Conservation (phyloP, 2,797 vertebrate species). For the Discoglossus pictus region DNA sequence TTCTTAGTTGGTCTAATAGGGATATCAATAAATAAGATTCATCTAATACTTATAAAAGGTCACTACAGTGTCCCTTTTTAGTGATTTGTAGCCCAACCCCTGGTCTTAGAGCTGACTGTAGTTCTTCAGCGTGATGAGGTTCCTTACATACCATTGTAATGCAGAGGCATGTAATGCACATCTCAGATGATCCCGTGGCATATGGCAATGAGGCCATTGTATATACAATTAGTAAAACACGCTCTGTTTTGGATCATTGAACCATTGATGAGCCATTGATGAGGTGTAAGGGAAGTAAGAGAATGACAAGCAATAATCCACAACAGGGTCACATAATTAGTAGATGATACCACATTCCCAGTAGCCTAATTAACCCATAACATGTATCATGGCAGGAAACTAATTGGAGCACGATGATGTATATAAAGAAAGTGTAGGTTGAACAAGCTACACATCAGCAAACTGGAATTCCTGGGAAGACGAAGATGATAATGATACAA, state of each 20-base stretch:
- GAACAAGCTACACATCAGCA: neutral
- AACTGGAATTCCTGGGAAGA: conserved; percentile 6
- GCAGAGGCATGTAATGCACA: conserved; percentile 4
- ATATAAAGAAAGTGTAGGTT: neutral
- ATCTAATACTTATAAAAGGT: too few relatives aligned
- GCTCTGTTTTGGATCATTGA: conserved; percentile 22
- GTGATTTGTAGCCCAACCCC: too few relatives aligned
- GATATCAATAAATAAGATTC: too few relatives aligned
- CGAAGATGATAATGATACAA: conserved; percentile 1
- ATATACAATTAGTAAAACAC: conserved; percentile 27
- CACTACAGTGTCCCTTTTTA: too few relatives aligned
- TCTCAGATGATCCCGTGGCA: neutral
- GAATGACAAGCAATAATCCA: conserved; percentile 13
- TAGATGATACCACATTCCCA: conserved; percentile 27
- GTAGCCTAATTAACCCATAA: conserved; percentile 39
- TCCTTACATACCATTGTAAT: conserved; percentile 13
- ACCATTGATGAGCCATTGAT: conserved; percentile 16
- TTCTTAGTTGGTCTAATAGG: too few relatives aligned
- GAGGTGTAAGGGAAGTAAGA: conserved; percentile 3
- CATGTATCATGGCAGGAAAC: conserved; percentile 13
- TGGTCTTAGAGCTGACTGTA: too few relatives aligned
- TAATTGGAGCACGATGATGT: conserved; percentile 34
- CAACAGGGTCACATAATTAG: conserved; percentile 31
- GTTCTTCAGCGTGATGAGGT: conserved; percentile 17
- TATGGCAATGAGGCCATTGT: conserved; percentile 6